Base-by-base conservation (phyloP, 2,888 invertebrate genomes). In the Cryptus armator region DNA sequence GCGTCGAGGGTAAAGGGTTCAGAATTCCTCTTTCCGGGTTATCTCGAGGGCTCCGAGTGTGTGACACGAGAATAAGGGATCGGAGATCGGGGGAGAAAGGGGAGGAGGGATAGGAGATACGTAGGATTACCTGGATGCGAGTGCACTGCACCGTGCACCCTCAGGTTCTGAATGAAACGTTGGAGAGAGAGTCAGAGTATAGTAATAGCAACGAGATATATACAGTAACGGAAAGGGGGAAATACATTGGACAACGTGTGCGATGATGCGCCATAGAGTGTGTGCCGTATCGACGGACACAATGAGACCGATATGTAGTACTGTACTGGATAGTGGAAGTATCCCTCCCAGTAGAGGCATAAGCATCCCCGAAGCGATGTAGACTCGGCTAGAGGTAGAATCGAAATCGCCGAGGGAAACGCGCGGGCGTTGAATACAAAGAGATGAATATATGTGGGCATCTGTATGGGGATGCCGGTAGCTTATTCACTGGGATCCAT, bases 41-140 rank as follows among this genome's bases (percentile, higher is more conserved):
- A 29, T 74, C 62, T 62, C 16, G 62, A 44, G 62, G 46, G 48
- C 62, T 32, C 19, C 24, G 24, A 14, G 44, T 4, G 14, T 29
- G 59, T 24, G 12, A 46, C 59, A 19, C 12, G 59, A 44, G 44
- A 62, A 12, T 32, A 46, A 19, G 32, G 74, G 29, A 12, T 16
- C 46, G 5, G 24, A 24, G 24, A 24, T 24, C 24, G 24, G 24
- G 24, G 24, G 24, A 24, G 1, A 2, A 24, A 24, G 2, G 3
- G 24, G 2, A 24, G 24, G 24, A 24, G 3, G 44, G 44, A 59
- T 37, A 56, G 43, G 43, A 14, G 74, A 51, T 68, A 68, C 48
- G 78, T 79, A 51, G 71, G 66, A 83, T 83, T 74, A 79, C 83
- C 68, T 53, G 78, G 32, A 79, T 75, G 62, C 19, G 51, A 74